Percentiles rank a stretch among this genome's conserved stretches.
Evolutionary conservation across 1,140 invertebrate genomes (phyloP).

Genomic region (Aphis craccivora): DNA sequence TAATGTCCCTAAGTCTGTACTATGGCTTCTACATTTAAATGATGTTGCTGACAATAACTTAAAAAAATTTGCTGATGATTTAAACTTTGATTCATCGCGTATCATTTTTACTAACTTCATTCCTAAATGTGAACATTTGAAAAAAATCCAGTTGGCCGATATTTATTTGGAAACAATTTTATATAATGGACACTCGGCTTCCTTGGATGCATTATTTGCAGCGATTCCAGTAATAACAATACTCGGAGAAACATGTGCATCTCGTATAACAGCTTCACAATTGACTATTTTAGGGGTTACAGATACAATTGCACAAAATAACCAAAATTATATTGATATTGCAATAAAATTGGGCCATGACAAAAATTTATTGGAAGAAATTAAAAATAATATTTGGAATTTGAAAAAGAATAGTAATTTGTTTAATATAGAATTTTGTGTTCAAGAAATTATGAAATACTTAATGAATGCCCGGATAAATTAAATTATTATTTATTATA

Average conservation of each 20-base stretch:
- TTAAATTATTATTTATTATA: too few relatives aligned
- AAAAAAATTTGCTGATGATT: constrained; percentile 80
- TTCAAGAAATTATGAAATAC: constrained; percentile 82
- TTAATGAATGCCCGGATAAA: constrained; percentile 63
- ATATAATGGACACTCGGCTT: constrained; percentile 99
- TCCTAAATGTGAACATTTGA: constrained; percentile 98
- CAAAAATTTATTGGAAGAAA: constrained; percentile 89
- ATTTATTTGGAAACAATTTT: constrained; percentile 97
- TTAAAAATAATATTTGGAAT: constrained; percentile 91
- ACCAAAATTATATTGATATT: constrained; percentile 92
- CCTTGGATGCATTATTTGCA: constrained; percentile 99
- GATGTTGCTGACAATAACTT: constrained; percentile 94
- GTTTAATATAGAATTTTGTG: constrained; percentile 89
- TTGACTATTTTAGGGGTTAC: constrained; percentile 89
- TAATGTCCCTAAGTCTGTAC: constrained; percentile 91
- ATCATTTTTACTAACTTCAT: constrained; percentile 98
- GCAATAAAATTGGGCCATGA: constrained; percentile 87
- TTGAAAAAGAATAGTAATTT: constrained; percentile 84
- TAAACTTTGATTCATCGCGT: constrained; percentile 79
- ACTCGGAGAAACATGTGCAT: constrained; percentile 91
- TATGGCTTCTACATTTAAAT: constrained; percentile 96
- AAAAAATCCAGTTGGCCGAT: constrained; percentile 95
- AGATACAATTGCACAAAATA: constrained; percentile 88
- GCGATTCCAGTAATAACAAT: constrained; percentile 97
- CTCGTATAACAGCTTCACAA: constrained; percentile 97